A percentile compares a stretch with the other conserved stretches of the same genome.
These are phyloP conservation scores for Proctacanthus coquilletti DNA, from an alignment of 1,140 invertebrate genomes.

Conservation along the genomic window DNA sequence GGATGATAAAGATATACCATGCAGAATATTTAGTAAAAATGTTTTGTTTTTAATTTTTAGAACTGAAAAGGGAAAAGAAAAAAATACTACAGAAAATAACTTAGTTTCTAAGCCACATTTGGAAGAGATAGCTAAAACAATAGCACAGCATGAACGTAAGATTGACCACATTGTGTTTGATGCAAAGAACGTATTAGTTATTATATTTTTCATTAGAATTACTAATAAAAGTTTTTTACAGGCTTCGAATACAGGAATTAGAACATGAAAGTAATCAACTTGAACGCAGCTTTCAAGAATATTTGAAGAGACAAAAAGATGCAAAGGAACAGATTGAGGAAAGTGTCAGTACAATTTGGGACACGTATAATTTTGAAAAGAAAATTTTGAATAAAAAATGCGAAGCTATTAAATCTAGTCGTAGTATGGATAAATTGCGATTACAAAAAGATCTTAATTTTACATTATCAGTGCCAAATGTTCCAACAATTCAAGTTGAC, in stretches of 20 bases:
- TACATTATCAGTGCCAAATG: too few species aligned
- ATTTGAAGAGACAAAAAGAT: slow-evolving; percentile 14
- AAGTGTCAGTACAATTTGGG: slow-evolving; percentile 2
- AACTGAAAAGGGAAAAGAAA: too few species aligned
- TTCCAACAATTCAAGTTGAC: too few species aligned
- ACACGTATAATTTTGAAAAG: slow-evolving; percentile 7
- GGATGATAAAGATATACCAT: too few species aligned
- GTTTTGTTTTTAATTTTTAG: too few species aligned
- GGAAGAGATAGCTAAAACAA: slow-evolving; percentile 4
- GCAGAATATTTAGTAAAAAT: too few species aligned
- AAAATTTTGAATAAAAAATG: slow-evolving; percentile 8
- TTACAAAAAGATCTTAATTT: too few species aligned
- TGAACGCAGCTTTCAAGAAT: slow-evolving; percentile 18
- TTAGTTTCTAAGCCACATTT: background rate
- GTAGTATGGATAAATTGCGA: too few species aligned
- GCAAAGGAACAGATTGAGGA: slow-evolving; percentile 7
- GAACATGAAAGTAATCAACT: slow-evolving; percentile 23
- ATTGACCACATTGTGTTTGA: slow-evolving; percentile 9
- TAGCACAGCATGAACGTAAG: slow-evolving; percentile 5
- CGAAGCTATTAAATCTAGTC: slow-evolving; percentile 6
- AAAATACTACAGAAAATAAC: too few species aligned
- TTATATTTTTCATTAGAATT: background rate
- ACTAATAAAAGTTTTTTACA: slow-evolving; percentile 4
- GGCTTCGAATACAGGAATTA: slow-evolving; percentile 20
- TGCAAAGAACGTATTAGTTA: slow-evolving; percentile 8